Evolutionary conservation across 23 tunicate genomes (phyloP).

Genomic region (Styela clava): DNA sequence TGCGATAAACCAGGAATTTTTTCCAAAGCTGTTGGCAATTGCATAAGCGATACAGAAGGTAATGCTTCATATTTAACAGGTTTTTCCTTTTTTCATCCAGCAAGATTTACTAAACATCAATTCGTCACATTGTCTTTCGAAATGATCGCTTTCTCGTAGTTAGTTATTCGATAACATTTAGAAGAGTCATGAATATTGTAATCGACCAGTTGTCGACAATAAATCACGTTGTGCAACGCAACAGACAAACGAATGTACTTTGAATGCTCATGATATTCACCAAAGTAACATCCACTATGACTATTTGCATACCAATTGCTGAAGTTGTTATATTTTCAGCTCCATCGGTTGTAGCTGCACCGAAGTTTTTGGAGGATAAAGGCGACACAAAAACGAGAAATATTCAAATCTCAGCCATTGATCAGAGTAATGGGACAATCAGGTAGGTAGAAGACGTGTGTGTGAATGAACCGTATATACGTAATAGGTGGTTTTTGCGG

Average conservation of each 20-base stretch:
- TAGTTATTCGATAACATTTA: no score
- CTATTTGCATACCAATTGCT: neutral
- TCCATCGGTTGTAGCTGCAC: neutral
- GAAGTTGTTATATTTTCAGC: neutral
- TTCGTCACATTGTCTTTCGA: neutral
- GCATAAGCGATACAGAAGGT: neutral
- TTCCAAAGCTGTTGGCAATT: neutral
- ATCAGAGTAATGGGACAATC: neutral
- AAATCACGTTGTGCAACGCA: no score
- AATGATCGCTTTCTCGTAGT: no score
- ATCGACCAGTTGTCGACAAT: no score
- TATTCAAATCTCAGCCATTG: neutral
- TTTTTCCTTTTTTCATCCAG: no score
- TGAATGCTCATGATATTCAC: no score
- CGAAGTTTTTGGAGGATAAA: neutral
- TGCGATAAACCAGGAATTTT: neutral
- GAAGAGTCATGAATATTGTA: neutral
- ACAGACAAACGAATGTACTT: no score
- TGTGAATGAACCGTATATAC: no score
- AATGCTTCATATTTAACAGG: neutral
- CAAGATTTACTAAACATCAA: no score
- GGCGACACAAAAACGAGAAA: neutral
- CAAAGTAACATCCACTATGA: no score
- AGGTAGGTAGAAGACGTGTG: no score
- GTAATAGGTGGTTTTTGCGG: no score